Evolutionary conservation across 2,113 vertebrate genomes (phyloP).

Genomic region (Myotis davidii): DNA sequence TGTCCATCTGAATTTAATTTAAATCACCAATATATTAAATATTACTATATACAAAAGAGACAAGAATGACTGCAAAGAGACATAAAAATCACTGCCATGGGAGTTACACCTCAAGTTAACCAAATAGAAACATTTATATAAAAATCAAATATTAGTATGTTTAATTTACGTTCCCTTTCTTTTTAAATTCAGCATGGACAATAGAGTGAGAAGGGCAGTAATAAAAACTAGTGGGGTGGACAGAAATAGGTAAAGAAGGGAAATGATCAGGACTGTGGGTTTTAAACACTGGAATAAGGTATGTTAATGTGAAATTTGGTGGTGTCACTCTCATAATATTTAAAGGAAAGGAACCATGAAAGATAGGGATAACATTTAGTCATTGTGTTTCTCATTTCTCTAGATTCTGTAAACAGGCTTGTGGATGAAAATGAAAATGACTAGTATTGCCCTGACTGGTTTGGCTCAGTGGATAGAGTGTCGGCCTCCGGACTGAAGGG

Average conservation of each 20-base stretch:
- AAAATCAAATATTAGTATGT: background rate
- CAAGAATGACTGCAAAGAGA: background rate
- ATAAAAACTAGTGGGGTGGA: background rate
- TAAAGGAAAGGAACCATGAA: background rate
- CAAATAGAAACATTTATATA: background rate
- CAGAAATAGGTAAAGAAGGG: background rate
- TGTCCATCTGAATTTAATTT: slow-evolving; percentile 37
- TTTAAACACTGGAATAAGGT: background rate
- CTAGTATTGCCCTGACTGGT: no score
- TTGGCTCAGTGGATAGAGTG: no score
- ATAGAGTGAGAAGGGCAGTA: background rate
- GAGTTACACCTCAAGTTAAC: background rate
- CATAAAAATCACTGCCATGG: background rate
- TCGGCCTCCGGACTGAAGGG: no score
- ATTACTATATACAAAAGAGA: background rate
- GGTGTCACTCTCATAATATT: background rate
- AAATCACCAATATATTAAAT: slow-evolving; percentile 13
- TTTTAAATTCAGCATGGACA: background rate
- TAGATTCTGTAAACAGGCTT: background rate
- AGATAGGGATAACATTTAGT: background rate
- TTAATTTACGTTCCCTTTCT: slow-evolving; percentile 20
- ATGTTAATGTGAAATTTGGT: background rate
- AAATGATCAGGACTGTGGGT: background rate
- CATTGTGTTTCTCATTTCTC: background rate
- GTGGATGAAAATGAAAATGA: background rate